Evolutionary conservation across 2,797 vertebrate genomes (phyloP), one percentile per base, ranked within the genome.

Genomic region (Valencia hispanica): DNA sequence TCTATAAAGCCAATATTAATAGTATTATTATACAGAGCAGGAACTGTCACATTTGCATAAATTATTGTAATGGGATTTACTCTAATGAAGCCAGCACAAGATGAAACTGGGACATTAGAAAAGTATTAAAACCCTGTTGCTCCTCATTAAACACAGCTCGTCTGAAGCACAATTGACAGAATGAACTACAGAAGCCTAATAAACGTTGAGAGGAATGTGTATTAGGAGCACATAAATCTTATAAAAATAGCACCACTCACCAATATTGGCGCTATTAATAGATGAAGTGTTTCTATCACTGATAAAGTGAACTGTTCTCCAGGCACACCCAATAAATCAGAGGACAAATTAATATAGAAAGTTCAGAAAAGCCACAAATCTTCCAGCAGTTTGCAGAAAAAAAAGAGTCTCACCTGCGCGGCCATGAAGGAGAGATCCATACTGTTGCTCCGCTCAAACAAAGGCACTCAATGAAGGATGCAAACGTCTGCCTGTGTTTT

Each of bases 351-450:
- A 14, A 57, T 48, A 69, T 48, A 69, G 74, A 83, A 88, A 88
- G 77, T 88, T 80, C 4, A 14, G 25, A 75, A 2, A 32, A 39
- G 43, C 4, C 15, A 57, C 5, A 22, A 51, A 51, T 59, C 11
- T 65, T 32, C 10, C 36, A 2, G 8, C 34, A 39, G 59, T 74
- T 45, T 20, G 34, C n/a, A 74, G 68, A 20, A 63, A 15, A 20
- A 63, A 15, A 71, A 72, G n/a, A 8, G 5, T 36, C 91, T 92
- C 94, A 99, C 98, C 97, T 99, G 97, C 48, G 97, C 97, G 72
- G 98, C 97, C 97, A 99, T 98, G 83, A 99, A 99, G 79, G 97
- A 97, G 81, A 99, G 96, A 92, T 99, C 98, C 98, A 99, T 99
- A 76, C 80, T 95, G 95, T 87, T 85, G 90, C 89, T 90, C 74